A percentile compares a stretch with the other conserved stretches of the same genome.
Evolutionary conservation across 2,888 invertebrate species (phyloP).

Genomic region (Zhuqinia jingwanae): DNA sequence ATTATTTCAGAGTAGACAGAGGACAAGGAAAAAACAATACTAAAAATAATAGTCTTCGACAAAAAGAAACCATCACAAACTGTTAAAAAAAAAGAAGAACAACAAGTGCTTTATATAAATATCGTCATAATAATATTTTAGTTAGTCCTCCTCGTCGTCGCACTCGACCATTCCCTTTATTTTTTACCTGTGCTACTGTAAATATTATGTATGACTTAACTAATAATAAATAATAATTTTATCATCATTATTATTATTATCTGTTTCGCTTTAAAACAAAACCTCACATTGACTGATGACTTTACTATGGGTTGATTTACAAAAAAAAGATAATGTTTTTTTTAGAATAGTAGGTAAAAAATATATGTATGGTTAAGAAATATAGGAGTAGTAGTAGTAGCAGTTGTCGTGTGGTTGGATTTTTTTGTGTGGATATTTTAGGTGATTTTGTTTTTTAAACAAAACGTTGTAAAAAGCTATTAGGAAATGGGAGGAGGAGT

Average conservation of each 20-base stretch:
- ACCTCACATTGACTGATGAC: slow-evolving; percentile 29
- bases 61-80: too few species aligned
- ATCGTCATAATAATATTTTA: neutral
- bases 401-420: slow-evolving; percentile 8
- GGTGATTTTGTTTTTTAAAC: slow-evolving; percentile 29
- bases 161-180: slow-evolving; percentile 27
- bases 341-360: too few species aligned
- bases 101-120: too few species aligned
- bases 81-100: too few species aligned
- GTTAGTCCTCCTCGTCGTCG: slow-evolving; percentile 3
- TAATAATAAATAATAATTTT: too few species aligned
- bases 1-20: slow-evolving; percentile 8
- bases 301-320: slow-evolving; percentile 38
- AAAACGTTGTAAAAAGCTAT: slow-evolving; percentile 47
- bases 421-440: neutral
- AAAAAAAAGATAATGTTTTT: slow-evolving; percentile 18
- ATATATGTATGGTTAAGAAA: too few species aligned
- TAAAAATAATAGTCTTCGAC: too few species aligned
- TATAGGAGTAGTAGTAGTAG: too few species aligned
- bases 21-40: too few species aligned
- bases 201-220: too few species aligned
- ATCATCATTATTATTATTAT: neutral
- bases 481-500: slow-evolving; percentile 46
- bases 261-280: neutral
- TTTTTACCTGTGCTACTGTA: too few species aligned